phyloP scores from a whole-genome alignment of 2,113 vertebrate genomes.

The Oncorhynchus masou region DNA sequence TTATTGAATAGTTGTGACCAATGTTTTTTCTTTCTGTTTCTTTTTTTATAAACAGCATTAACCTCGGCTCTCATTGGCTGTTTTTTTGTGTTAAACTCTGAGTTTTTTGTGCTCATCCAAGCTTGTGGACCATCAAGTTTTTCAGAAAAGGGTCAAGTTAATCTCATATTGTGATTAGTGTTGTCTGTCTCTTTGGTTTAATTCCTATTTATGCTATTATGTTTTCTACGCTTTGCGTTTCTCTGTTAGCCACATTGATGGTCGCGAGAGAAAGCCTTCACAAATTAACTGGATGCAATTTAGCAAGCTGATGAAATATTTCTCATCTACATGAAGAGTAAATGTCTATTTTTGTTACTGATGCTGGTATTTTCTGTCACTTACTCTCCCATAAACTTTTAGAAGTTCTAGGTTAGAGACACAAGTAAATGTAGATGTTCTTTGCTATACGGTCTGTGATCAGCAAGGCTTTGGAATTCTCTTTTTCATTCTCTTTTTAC shows the following conservation, averaged over 20 bases:
- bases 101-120: conserved; percentile 4
- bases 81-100: conserved; percentile 9
- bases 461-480: not conserved
- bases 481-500: not conserved
- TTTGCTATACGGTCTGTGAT: not conserved
- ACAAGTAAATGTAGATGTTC: not conserved
- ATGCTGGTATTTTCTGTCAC: conserved; percentile 2
- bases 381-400: not conserved
- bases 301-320: conserved; percentile 2
- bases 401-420: not conserved
- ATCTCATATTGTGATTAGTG: conserved; percentile 6
- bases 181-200: not conserved
- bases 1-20: not conserved
- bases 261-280: conserved; percentile 9
- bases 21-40: not conserved
- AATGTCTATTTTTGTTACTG: conserved; percentile 18
- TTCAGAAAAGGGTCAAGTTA: conserved; percentile 2
- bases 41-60: not conserved
- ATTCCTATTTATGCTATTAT: not conserved
- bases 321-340: conserved; percentile 1
- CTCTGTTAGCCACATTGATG: not conserved
- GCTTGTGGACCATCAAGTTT: conserved; percentile 3
- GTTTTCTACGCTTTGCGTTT: not conserved
- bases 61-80: not conserved
- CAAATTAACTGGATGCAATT: conserved; percentile 28